Base-by-base conservation (phyloP, 2,797 vertebrate genomes). In the Rachycentron canadum region DNA sequence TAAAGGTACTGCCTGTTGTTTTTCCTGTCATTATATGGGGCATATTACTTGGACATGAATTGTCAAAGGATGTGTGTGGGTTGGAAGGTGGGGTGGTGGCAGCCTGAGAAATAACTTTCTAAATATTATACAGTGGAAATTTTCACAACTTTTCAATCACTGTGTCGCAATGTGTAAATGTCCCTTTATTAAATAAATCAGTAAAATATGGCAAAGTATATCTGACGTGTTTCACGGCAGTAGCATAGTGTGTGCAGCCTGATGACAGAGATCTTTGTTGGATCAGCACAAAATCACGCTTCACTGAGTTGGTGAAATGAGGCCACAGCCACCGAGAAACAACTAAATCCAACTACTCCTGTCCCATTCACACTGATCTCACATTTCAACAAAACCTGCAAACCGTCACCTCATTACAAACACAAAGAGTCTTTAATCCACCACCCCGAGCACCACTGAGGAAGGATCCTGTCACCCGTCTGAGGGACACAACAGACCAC, bases 291-390 rank as follows among this genome's bases (percentile, higher is more conserved):
- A 75, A 45, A 28, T 80, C 76, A 80, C 73, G 41, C 86, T 78
- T 85, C 86, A 71, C 40, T 64, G 87, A 77, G 55, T 79, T 62
- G 2, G 59, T 79, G 83, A 90, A 93, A 93, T 88, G 85, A 88
- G 91, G 87, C 71, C 88, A 67, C 69, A 16, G 87, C 40, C 63
- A 14, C 59, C 71, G 78, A 70, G 64, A 77, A 81, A 40, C 76
- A 7, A 43, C 75, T 67, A 70, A 74, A 69, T 62, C 78, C 34
- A 1, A 62, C 23, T 17, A 38, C 30, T 57, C 36, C 45, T 41
- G 66, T 79, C 62, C 57, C 43, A 19, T 61, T 71, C 69, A 62
- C 19, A 2, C 30, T 26, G 64, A 40, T 58, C 62, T 34, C 43
- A n/a, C 41, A 70, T 49, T 36, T 25, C 59, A 81, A 76, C 71